phyloP scores from a whole-genome alignment of 1,140 invertebrate genomes.

The Drosophila hydei region DNA sequence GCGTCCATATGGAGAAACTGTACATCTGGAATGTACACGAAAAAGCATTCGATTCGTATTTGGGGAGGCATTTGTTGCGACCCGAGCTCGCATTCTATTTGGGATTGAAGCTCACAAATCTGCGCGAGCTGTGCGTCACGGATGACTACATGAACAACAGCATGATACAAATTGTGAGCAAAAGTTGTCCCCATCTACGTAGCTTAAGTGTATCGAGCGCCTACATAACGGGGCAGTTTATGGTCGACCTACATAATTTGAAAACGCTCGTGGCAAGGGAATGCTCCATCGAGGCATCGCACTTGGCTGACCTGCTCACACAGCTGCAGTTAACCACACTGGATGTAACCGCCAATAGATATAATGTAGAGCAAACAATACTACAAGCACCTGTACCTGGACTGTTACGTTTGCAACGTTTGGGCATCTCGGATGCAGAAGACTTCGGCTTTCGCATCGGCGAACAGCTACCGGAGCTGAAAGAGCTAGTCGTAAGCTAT shows the following conservation, averaged over 20 bases:
- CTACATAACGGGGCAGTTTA: constrained; percentile 63
- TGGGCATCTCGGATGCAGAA: constrained; percentile 62
- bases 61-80: constrained; percentile 62
- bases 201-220: constrained; percentile 64
- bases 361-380: constrained; percentile 55
- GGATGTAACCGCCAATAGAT: constrained; percentile 55
- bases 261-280: constrained; percentile 53
- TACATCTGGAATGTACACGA: constrained; percentile 64
- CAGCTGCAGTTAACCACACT: constrained; percentile 49
- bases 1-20: constrained; percentile 59
- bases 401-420: constrained; percentile 43
- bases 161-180: constrained; percentile 63
- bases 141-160: constrained; percentile 66
- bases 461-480: constrained; percentile 46
- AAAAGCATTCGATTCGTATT: constrained; percentile 64
- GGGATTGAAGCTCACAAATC: constrained; percentile 48
- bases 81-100: constrained; percentile 72
- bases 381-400: constrained; percentile 39
- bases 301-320: constrained; percentile 49
- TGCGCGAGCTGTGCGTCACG: constrained; percentile 59
- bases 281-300: constrained; percentile 57
- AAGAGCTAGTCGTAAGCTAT: constrained; percentile 62
- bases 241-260: constrained; percentile 39
- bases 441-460: constrained; percentile 62
- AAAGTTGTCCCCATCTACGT: constrained; percentile 47